Percentiles rank a stretch among this genome's conserved stretches.
These are phyloP conservation scores for Trissolcus basalis DNA, from an alignment of 1,140 invertebrate genomes.

Conservation along the genomic window DNA sequence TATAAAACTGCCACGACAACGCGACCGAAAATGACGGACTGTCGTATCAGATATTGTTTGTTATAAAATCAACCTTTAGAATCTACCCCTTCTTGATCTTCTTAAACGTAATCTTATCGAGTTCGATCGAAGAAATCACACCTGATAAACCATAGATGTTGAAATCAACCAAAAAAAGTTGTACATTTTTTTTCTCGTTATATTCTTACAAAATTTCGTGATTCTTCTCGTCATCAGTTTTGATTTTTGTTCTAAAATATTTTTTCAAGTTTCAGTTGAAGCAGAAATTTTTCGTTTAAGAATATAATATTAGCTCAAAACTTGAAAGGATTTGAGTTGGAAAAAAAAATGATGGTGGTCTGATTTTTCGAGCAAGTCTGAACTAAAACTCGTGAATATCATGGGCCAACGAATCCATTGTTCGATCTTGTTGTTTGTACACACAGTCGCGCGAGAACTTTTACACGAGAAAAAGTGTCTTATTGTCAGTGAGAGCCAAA, in stretches of 20 bases:
- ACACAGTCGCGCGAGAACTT: constrained; percentile 50
- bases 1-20: constrained; percentile 18
- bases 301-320: too few species aligned
- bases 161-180: constrained; percentile 8
- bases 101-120: constrained; percentile 65
- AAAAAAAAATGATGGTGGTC: not conserved
- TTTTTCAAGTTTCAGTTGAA: too few species aligned
- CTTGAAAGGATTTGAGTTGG: too few species aligned
- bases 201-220: too few species aligned
- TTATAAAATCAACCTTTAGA: constrained; percentile 61
- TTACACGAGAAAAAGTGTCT: constrained; percentile 54
- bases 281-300: too few species aligned
- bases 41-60: constrained; percentile 51
- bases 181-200: too few species aligned
- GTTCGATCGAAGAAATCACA: constrained; percentile 62
- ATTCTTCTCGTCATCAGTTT: too few species aligned
- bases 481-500: constrained; percentile 41
- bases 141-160: constrained; percentile 17
- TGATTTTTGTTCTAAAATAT: too few species aligned
- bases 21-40: constrained; percentile 51
- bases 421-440: constrained; percentile 46
- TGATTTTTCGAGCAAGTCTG: not conserved
- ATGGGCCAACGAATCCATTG: constrained; percentile 63
- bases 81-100: constrained; percentile 48
- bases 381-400: constrained; percentile 50